Conservation (phyloP, 1,140 invertebrate species). For the Caenorhabditis latens region DNA sequence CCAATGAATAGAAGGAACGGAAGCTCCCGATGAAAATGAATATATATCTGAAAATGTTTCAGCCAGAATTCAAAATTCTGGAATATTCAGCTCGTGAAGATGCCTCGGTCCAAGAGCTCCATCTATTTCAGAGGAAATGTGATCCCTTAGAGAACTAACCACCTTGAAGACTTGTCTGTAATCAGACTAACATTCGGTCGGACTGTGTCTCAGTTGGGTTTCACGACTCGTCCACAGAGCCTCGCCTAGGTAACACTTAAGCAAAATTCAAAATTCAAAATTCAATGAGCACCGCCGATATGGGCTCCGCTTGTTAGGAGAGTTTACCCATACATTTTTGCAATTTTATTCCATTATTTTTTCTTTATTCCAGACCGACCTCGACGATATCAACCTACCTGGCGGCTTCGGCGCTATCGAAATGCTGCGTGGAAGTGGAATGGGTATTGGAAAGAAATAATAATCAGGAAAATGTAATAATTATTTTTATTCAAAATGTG, state of each 20-base stretch:
- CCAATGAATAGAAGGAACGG: neutral
- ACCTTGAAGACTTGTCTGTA: no score
- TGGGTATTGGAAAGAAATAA: slow-evolving; percentile 69
- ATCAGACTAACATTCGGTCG: neutral
- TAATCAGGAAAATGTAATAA: neutral
- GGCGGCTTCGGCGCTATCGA: slow-evolving; percentile 67
- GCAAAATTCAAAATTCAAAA: neutral
- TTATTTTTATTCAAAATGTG: neutral
- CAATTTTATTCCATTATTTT: neutral
- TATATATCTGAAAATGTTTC: neutral
- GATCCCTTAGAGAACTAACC: no score
- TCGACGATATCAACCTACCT: slow-evolving; percentile 68
- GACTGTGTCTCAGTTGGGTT: neutral
- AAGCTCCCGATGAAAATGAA: neutral
- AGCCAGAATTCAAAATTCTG: no score
- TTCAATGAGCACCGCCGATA: slow-evolving; percentile 20
- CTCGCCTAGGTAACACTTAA: neutral
- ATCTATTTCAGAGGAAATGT: neutral
- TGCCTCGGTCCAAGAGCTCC: slow-evolving; percentile 32
- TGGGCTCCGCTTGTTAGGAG: slow-evolving; percentile 23
- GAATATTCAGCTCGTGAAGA: neutral
- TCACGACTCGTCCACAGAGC: neutral
- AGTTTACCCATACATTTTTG: neutral
- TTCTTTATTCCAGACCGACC: slow-evolving; percentile 63
- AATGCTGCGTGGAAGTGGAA: slow-evolving; percentile 65